Base-by-base conservation (phyloP, 2,888 invertebrate genomes). In the Pseudococcus viburni region DNA sequence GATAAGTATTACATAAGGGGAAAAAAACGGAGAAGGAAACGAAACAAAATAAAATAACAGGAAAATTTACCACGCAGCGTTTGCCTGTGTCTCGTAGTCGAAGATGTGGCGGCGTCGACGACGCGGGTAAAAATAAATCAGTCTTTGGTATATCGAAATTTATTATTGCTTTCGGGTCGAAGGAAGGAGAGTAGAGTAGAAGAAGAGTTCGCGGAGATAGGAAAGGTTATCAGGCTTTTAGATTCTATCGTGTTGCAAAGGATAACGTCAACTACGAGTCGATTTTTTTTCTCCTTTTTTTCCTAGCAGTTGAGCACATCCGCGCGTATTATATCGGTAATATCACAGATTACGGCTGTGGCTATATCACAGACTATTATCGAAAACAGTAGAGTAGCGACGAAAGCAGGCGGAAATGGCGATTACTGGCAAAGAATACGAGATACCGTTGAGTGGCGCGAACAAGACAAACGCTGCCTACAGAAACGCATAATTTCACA, bases 271-370 rank as follows among this genome's bases (percentile, higher is more conserved):
- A 59, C n/a, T 59, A 33, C n/a, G 9, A n/a, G 17, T 59, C 15
- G 59, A 59, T 7, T 77, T 77, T 42, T 85, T 39, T 86, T 64
- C 9, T 86, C 17, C 19, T 73, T 59, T 59, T 86, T 12, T 77
- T 87, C 48, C 33, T 22, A 51, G 22, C 26, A 68, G 33, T 77
- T 87, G 87, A 87, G 87, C 87, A 87, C 87, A 87, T 48, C 77
- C 87, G 73, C 46, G 87, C 73, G 22, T 86, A 59, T 64, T 64
- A 19, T 64, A 22, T 19, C 12, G 64, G 64, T 42, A 73, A 33
- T 87, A 87, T 87, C 87, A 87, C 87, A 87, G 87, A 80, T 15
- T 19, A 46, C 17, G 17, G 85, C 87, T 87, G 87, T 87, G 64
- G 64, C 5, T 46, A 77, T 77, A 87, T 87, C 87, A 87, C 87